Percentiles rank a stretch among this genome's conserved stretches.
These are phyloP conservation scores for Euwallacea fornicatus DNA, from an alignment of 1,140 invertebrate species.

Conservation along the genomic window DNA sequence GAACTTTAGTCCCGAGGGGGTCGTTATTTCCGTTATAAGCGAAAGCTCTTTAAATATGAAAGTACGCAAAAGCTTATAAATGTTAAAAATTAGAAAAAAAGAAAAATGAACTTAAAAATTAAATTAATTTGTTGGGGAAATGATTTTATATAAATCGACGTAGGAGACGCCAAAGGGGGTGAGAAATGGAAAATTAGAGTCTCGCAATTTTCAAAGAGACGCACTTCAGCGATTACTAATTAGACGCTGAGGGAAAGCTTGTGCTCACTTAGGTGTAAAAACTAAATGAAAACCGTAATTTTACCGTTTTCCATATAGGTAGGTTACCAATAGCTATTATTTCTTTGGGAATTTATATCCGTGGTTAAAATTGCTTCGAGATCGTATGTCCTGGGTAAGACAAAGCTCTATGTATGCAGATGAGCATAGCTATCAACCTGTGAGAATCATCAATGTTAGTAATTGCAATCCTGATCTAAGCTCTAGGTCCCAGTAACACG, in stretches of 20 bases:
- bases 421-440: too few species aligned
- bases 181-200: slow-evolving; percentile 22
- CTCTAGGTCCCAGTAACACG: too few species aligned
- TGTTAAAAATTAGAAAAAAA: slow-evolving; percentile 12
- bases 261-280: slow-evolving; percentile 19
- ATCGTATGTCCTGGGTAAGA: too few species aligned
- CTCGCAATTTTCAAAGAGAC: slow-evolving; percentile 22
- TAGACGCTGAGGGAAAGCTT: slow-evolving; percentile 16
- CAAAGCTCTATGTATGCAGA: too few species aligned
- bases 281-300: slow-evolving; percentile 24
- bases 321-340: slow-evolving; percentile 8
- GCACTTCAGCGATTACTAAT: slow-evolving; percentile 31
- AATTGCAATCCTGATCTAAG: too few species aligned
- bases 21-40: slow-evolving; percentile 2
- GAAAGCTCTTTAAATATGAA: background rate
- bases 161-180: slow-evolving; percentile 11
- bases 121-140: slow-evolving; percentile 19
- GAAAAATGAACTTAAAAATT: slow-evolving; percentile 18
- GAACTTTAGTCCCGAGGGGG: background rate
- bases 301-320: slow-evolving; percentile 14
- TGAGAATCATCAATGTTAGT: too few species aligned
- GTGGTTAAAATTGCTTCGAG: too few species aligned
- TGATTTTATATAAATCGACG: slow-evolving; percentile 20
- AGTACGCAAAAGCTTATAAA: slow-evolving; percentile 10
- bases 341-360: slow-evolving; percentile 5